These are phyloP conservation scores for Rhegmatorhina hoffmannsi DNA, from an alignment of 2,113 vertebrate genomes.

Conservation along the genomic window DNA sequence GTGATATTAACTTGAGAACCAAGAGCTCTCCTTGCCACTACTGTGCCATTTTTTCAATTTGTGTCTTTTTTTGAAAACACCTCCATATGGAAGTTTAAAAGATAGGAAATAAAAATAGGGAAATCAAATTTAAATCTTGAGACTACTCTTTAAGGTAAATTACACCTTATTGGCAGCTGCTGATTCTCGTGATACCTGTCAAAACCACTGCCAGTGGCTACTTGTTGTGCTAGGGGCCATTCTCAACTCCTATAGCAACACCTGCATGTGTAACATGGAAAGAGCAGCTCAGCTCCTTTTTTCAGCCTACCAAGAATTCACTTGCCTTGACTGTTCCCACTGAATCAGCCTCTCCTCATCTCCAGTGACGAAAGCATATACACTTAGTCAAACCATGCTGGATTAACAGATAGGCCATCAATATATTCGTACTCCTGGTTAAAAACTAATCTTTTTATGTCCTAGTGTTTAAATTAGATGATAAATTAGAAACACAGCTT, in stretches of 20 bases:
- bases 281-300: neutral
- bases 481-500: neutral
- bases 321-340: neutral
- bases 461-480: neutral
- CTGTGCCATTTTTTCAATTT: neutral
- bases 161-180: neutral
- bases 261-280: accelerated
- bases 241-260: neutral
- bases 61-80: neutral
- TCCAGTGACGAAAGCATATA: neutral
- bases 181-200: neutral
- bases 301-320: neutral
- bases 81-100: neutral
- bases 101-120: neutral
- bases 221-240: neutral
- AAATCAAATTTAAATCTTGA: neutral
- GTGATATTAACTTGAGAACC: neutral
- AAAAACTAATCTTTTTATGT: neutral
- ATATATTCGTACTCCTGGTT: neutral
- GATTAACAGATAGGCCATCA: neutral
- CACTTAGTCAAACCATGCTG: neutral
- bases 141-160: neutral
- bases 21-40: neutral
- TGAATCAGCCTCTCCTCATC: neutral
- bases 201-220: accelerated